These are phyloP conservation scores for Euglossa dilemma DNA, from an alignment of 1,140 invertebrate species.

Conservation along the genomic window DNA sequence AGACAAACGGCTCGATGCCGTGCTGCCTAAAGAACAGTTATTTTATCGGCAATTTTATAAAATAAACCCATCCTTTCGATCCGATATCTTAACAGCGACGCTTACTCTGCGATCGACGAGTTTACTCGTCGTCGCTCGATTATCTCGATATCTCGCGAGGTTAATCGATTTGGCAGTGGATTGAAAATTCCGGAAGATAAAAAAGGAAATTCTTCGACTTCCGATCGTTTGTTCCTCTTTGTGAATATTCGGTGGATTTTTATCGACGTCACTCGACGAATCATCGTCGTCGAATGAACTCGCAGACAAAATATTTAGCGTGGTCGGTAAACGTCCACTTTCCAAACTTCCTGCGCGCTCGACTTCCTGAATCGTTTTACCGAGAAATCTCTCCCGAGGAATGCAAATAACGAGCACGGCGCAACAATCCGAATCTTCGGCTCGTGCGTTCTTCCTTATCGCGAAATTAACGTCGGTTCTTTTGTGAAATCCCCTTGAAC, in stretches of 20 bases:
- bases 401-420: slow-evolving; percentile 28
- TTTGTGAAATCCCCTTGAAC: not conserved
- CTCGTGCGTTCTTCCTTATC: not conserved
- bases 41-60: no score
- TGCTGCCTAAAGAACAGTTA: no score
- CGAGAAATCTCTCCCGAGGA: slow-evolving; percentile 30
- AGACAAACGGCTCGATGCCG: no score
- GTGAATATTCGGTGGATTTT: not conserved
- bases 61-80: no score
- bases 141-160: no score
- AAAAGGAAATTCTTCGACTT: no score
- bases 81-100: no score
- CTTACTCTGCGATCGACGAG: no score
- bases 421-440: slow-evolving; percentile 1
- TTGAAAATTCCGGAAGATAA: no score
- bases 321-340: slow-evolving; percentile 5
- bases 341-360: slow-evolving; percentile 41
- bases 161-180: no score
- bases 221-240: no score
- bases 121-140: no score
- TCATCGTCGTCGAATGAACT: not conserved
- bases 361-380: slow-evolving; percentile 41
- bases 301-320: slow-evolving; percentile 39
- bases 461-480: slow-evolving; percentile 12
- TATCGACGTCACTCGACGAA: not conserved